Base-by-base conservation (phyloP, 2,797 vertebrate species). In the Balearica regulorum region DNA sequence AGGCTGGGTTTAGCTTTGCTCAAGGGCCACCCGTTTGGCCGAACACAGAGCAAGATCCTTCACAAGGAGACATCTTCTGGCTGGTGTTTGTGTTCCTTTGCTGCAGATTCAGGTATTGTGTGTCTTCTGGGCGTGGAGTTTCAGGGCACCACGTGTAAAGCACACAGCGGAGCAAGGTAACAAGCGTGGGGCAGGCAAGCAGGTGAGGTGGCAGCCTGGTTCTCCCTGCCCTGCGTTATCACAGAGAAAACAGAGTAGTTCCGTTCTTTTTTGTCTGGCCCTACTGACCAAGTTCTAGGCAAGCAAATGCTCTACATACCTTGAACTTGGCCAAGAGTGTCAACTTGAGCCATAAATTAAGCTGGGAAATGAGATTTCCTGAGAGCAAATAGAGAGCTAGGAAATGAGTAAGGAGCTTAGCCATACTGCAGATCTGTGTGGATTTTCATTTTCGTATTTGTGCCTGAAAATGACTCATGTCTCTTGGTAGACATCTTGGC, bases 401-500 rank as follows among this genome's bases (percentile, higher is more conserved):
- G 75, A 55, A 44, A 39, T 24, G 87, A 92, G 80, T 72, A 26
- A 89, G 92, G 75, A 93, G 71, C 83, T 91, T 1, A 44, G 81
- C 83, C 89, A 55, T 44, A 55, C 90, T 89, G 51, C 43, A 21
- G 72, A 75, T 70, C 79, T 49, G 76, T 43, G 72, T 66, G 94
- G 77, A 65, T 87, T 87, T 68, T 92, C 82, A 20, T 57, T 66
- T 65, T 18, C 2, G 26, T 85, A 11, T 71, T 60, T 54, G 79
- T 70, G 82, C 75, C 89, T 54, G 61, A 49, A 49, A 71, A 16
- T 85, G 84, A 87, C 84, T 95, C 84, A 19, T 37, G 44, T 49
- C 84, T 94, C 89, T 62, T 39, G 78, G 91, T 77, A 81, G 94
- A 72, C 81, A 62, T 87, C 89, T 95, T 87, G 92, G 71, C 82